These are phyloP conservation scores for Cyphomyrmex costatus DNA, from an alignment of 1,140 invertebrate genomes.

Conservation along the genomic window DNA sequence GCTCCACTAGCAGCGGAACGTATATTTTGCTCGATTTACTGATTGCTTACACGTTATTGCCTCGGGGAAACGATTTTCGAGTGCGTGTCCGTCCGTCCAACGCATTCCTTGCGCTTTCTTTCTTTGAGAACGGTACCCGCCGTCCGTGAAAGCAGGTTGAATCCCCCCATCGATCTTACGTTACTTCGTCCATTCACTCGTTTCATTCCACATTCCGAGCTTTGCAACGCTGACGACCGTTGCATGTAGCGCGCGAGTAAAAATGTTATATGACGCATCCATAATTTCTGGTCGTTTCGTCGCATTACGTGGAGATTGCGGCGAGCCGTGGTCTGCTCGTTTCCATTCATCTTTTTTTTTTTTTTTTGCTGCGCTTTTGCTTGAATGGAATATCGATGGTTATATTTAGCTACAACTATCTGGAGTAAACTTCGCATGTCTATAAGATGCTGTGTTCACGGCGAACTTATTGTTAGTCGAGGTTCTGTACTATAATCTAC, in stretches of 20 bases:
- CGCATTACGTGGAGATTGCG: background rate
- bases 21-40: background rate
- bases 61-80: slow-evolving; percentile 27
- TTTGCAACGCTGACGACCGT: background rate
- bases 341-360: slow-evolving; percentile 43
- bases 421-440: slow-evolving; percentile 28
- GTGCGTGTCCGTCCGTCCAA: background rate
- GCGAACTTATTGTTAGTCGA: background rate
- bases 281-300: slow-evolving; percentile 21
- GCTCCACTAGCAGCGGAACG: slow-evolving; percentile 5
- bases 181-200: background rate
- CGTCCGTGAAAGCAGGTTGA: background rate
- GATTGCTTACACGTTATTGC: slow-evolving; percentile 31
- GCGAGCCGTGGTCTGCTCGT: background rate
- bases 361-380: background rate
- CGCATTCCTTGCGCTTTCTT: background rate
- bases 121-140: background rate
- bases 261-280: slow-evolving; percentile 32
- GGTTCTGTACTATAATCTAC: background rate
- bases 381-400: slow-evolving; percentile 42
- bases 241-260: background rate
- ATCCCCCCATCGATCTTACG: background rate
- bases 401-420: slow-evolving; percentile 44
- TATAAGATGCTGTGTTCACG: slow-evolving; percentile 25
- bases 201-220: background rate